Evolutionary conservation across 2,113 vertebrate genomes (phyloP).

Genomic region (Macrotis lagotis): DNA sequence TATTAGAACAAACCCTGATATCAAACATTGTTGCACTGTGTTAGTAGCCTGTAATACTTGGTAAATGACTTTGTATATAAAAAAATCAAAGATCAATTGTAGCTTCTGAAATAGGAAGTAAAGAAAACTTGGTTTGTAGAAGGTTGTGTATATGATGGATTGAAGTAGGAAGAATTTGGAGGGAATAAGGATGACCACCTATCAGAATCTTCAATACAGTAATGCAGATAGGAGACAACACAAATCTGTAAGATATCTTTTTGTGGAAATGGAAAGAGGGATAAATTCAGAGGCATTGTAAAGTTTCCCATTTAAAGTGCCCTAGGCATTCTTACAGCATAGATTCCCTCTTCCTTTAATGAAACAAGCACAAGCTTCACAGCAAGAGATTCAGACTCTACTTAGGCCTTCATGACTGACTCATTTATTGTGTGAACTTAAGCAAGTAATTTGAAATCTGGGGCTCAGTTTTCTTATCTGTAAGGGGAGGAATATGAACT

Average conservation of each 20-base stretch:
- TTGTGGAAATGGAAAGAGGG: conserved; percentile 47
- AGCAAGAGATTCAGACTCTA: neutral
- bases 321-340: neutral
- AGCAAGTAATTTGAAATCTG: neutral
- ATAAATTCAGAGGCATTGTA: conserved; percentile 16
- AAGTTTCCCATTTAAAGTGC: neutral
- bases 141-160: conserved; percentile 50
- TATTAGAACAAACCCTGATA: neutral
- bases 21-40: neutral
- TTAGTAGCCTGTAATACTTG: conserved; percentile 54
- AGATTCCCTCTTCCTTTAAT: too few species aligned
- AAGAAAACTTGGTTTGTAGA: conserved; percentile 42
- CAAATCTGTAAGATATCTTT: conserved; percentile 37
- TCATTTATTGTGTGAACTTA: neutral
- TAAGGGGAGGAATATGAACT: neutral
- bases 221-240: conserved; percentile 45
- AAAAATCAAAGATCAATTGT: conserved; percentile 43
- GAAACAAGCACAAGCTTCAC: neutral
- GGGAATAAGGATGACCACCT: conserved; percentile 58
- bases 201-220: conserved; percentile 63
- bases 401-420: neutral
- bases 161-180: conserved; percentile 56
- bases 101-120: conserved; percentile 54
- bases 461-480: neutral
- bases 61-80: conserved; percentile 51